Evolutionary conservation across 2,888 invertebrate species (phyloP).

Genomic region (Heliconius hortense): DNA sequence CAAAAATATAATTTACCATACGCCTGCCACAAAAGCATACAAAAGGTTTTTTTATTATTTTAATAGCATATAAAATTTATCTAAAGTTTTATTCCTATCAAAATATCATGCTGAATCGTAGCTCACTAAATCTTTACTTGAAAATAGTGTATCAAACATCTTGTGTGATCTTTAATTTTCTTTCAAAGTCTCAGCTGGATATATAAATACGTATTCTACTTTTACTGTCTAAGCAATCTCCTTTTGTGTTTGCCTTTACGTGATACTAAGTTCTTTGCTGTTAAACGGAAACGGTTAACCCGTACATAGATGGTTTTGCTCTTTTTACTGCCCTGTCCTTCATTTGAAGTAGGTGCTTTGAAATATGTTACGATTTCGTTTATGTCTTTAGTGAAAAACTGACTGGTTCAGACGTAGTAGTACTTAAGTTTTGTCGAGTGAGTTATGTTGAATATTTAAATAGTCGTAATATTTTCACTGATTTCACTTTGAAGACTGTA

Average conservation of each 20-base stretch:
- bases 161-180: background rate
- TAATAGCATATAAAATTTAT: background rate
- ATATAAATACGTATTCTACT: constrained; percentile 13
- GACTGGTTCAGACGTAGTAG: background rate
- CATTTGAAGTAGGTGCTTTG: background rate
- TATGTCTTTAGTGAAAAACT: background rate
- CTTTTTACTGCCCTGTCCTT: constrained; percentile 8
- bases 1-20: background rate
- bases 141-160: background rate
- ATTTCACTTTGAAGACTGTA: background rate
- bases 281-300: constrained; percentile 17
- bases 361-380: background rate
- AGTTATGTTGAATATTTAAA: background rate
- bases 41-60: background rate
- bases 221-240: constrained; percentile 11
- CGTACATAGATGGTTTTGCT: constrained; percentile 13
- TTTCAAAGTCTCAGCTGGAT: background rate
- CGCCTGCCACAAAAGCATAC: background rate
- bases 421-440: background rate
- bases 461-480: background rate
- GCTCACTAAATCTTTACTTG: background rate
- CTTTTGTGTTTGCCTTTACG: constrained; percentile 14
- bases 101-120: background rate
- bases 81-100: background rate
- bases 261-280: constrained; percentile 14